These are phyloP conservation scores for Sakesphorus luctuosus DNA, from an alignment of 2,113 vertebrate genomes.

Conservation along the genomic window DNA sequence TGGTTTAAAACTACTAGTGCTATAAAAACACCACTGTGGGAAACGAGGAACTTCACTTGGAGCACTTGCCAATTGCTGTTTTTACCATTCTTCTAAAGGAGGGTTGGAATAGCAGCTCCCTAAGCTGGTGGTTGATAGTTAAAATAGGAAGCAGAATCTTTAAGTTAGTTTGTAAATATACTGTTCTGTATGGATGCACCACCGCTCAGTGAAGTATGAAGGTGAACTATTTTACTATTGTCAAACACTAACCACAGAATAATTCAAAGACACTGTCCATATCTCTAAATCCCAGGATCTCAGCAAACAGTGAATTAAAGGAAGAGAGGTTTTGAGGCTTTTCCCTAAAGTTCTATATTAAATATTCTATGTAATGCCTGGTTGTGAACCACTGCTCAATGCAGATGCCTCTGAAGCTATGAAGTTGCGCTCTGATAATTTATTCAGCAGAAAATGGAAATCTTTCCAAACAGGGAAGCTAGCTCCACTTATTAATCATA, in stretches of 20 bases:
- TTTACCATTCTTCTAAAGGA: background rate
- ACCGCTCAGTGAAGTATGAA: background rate
- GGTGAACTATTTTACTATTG: background rate
- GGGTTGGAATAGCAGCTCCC: background rate
- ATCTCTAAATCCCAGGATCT: background rate
- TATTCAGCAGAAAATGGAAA: slow-evolving; percentile 43
- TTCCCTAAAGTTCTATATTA: background rate
- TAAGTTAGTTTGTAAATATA: background rate
- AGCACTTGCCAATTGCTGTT: background rate
- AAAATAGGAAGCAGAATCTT: background rate
- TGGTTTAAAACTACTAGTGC: background rate
- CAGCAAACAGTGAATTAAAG: background rate
- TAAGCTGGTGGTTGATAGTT: background rate
- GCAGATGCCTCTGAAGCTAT: background rate
- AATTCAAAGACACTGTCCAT: background rate
- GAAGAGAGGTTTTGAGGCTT: background rate
- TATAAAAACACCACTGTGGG: background rate
- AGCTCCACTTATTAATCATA: slow-evolving; percentile 36
- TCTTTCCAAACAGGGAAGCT: slow-evolving; percentile 3
- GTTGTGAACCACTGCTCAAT: background rate
- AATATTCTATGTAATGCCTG: background rate
- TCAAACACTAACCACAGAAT: background rate
- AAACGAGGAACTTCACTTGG: background rate
- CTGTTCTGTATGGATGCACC: background rate
- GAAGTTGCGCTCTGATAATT: background rate